A percentile compares a stretch with the other conserved stretches of the same genome.
Evolutionary conservation across 2,113 vertebrate genomes (phyloP).

Genomic region (Brachypodius melanocephalos): DNA sequence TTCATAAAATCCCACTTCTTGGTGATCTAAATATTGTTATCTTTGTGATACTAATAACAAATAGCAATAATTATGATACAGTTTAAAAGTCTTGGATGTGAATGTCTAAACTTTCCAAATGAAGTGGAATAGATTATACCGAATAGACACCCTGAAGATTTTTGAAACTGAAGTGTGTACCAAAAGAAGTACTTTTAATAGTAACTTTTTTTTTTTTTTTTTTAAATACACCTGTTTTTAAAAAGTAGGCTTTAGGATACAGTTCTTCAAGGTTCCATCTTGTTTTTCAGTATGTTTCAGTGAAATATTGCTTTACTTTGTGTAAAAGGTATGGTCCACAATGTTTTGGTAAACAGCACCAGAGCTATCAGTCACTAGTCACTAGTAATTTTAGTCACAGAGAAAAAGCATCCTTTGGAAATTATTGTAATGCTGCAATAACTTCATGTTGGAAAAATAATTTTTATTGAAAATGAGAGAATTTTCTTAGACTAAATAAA

Average conservation of each 20-base stretch:
- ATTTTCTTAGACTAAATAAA: not conserved
- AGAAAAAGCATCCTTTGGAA: not conserved
- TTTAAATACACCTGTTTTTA: not conserved
- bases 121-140: not conserved
- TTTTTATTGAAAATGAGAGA: not conserved
- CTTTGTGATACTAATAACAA: not conserved
- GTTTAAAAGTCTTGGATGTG: not conserved
- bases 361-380: not conserved
- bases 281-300: not conserved
- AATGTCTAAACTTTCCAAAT: not conserved
- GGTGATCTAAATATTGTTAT: constrained; percentile 16
- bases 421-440: not conserved
- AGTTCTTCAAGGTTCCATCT: not conserved
- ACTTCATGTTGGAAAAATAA: not conserved
- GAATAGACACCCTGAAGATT: constrained; percentile 8
- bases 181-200: not conserved
- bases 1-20: constrained; percentile 82
- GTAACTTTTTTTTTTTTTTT: not conserved
- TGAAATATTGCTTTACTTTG: not conserved
- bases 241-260: not conserved
- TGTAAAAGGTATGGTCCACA: not conserved
- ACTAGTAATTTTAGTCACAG: not conserved
- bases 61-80: not conserved
- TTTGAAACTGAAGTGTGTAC: not conserved
- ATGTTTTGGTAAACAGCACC: not conserved